A percentile compares a stretch with the other conserved stretches of the same genome.
Conservation (phyloP, 2,888 invertebrate species). For the Calliphora vomitoria region DNA sequence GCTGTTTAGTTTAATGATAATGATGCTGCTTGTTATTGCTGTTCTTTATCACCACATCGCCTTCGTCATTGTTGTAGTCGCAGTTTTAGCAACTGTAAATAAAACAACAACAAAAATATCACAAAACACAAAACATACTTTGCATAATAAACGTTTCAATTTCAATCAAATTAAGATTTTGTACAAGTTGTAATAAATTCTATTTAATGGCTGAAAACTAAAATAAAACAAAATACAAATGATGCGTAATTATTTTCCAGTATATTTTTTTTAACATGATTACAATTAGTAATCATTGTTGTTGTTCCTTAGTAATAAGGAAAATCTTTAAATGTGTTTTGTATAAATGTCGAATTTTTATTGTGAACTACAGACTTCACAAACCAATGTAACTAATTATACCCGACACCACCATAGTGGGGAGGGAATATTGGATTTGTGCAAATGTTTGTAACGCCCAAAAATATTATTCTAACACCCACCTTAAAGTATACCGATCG, state of each 20-base stretch:
- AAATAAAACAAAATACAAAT: slow-evolving; percentile 32
- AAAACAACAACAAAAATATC: not conserved
- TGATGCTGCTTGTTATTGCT: slow-evolving; percentile 52
- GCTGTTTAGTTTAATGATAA: slow-evolving; percentile 67
- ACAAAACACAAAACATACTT: slow-evolving; percentile 24
- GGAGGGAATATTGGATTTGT: too few relatives aligned
- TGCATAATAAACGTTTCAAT: slow-evolving; percentile 73
- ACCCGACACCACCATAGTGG: too few relatives aligned
- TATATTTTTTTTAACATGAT: slow-evolving; percentile 41
- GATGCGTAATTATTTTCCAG: slow-evolving; percentile 55
- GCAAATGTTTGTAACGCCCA: too few relatives aligned
- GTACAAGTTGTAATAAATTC: slow-evolving; percentile 64
- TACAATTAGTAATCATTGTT: slow-evolving; percentile 29
- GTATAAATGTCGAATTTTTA: too few relatives aligned
- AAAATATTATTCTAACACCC: too few relatives aligned
- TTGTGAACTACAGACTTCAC: too few relatives aligned
- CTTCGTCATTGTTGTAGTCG: slow-evolving; percentile 32
- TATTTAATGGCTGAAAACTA: slow-evolving; percentile 42
- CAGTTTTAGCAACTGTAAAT: slow-evolving; percentile 42
- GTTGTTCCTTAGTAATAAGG: not conserved
- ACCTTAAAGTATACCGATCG: too few relatives aligned
- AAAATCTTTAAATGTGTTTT: too few relatives aligned
- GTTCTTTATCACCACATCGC: slow-evolving; percentile 52
- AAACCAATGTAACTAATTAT: too few relatives aligned
- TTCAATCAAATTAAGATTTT: slow-evolving; percentile 73